These are phyloP conservation scores for Selene dorsalis DNA, from an alignment of 2,797 vertebrate genomes.

Conservation along the genomic window DNA sequence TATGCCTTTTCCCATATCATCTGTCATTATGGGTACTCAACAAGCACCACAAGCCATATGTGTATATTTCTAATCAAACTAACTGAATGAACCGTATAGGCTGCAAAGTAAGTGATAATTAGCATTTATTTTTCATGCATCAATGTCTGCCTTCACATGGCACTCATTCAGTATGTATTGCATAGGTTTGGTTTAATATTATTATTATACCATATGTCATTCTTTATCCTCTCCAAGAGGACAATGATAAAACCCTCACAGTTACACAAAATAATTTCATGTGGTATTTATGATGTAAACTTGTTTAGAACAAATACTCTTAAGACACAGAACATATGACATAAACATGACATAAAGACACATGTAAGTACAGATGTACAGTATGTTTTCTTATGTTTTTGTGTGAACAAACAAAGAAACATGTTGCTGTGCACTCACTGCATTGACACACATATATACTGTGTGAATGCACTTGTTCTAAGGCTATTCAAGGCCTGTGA, in stretches of 20 bases:
- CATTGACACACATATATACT: not conserved
- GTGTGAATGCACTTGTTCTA: conserved; percentile 35
- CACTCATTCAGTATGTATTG: not conserved
- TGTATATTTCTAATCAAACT: not conserved
- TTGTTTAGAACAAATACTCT: not conserved
- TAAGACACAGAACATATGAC: not conserved
- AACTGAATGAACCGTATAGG: not conserved
- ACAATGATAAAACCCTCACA: not conserved
- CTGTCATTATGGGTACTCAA: not conserved
- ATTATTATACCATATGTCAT: too few relatives aligned
- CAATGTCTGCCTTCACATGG: not conserved
- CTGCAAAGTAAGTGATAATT: not conserved
- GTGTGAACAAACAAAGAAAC: not conserved
- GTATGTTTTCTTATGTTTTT: not conserved
- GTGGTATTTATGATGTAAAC: not conserved
- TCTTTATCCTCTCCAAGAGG: not conserved
- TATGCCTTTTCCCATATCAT: not conserved
- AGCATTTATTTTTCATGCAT: not conserved
- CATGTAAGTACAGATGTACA: not conserved
- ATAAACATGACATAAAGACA: not conserved
- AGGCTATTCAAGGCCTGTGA: conserved; percentile 74
- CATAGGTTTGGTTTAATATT: not conserved
- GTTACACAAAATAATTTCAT: not conserved
- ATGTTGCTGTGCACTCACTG: not conserved
- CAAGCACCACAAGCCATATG: not conserved